Evolutionary conservation across 2,797 vertebrate species (phyloP), one percentile per base, ranked within the genome.

Genomic region (Odontamblyopus rebecca): DNA sequence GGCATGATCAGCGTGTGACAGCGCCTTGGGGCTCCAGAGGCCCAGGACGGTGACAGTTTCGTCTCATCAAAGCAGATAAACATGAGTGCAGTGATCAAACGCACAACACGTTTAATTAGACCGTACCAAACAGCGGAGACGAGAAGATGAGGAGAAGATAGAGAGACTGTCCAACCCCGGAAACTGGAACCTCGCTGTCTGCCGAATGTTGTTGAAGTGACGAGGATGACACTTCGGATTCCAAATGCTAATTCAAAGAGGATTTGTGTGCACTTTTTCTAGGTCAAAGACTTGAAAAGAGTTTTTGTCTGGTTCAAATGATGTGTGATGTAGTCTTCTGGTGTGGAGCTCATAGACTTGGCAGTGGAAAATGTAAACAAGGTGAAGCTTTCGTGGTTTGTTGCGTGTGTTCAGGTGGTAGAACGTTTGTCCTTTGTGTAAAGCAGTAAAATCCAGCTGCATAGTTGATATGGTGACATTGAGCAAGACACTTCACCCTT

Each of bases 201-300:
- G 81, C 67, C 62, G 23, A 86, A 82, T 85, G 84, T 82, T 79
- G 84, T 74, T 81, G 80, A 79, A 77, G 76, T 26, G 50, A 68
- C 72, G 50, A 53, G 76, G 72, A 32, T 81, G 82, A 85, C 79
- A 77, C 77, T 83, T 79, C 68, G 78, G 79, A 87, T 84, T 84
- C 80, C 77, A 80, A 83, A 81, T 78, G 68, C 75, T 80, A 81
- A 88, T 85, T 89, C 88, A 86, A 83, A 88, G 82, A 80, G 75
- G 77, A 84, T 82, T 79, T 35, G 69, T 72, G 66, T 71, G 73
- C 73, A 76, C 81, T 78, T 76, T 89, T 88, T 86, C 82, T 88
- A 74, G 83, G 85, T 88, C 86, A 88, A 63, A 85, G 79, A 81
- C 82, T 82, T 84, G 67, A 82, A 85, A 80, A 74, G 61, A 62